Conservation (phyloP, 1,140 invertebrate species). For the Drosophila pachea region DNA sequence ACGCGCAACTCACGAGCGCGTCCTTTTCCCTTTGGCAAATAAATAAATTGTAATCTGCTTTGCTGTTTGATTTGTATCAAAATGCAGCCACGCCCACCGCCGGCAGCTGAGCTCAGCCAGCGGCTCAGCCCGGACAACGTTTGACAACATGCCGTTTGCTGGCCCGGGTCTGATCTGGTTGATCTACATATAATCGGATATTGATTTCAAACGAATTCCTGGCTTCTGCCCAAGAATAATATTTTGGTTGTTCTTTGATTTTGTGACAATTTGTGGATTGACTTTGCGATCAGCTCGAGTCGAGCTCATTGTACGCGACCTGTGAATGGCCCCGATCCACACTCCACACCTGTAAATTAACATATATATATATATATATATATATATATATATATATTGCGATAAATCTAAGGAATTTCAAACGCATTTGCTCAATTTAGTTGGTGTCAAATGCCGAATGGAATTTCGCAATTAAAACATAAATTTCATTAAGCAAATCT, state of each 20-base stretch:
- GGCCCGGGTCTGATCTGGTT: slow-evolving; percentile 44
- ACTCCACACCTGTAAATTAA: neutral
- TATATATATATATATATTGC: too few relatives aligned
- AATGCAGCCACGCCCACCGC: slow-evolving; percentile 65
- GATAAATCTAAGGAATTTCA: too few relatives aligned
- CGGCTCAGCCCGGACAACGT: slow-evolving; percentile 67
- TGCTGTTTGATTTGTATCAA: slow-evolving; percentile 75
- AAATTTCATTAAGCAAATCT: slow-evolving; percentile 24
- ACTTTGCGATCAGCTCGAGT: slow-evolving; percentile 44
- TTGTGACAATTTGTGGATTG: slow-evolving; percentile 74
- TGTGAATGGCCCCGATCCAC: neutral
- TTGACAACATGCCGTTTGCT: slow-evolving; percentile 74
- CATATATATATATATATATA: too few relatives aligned
- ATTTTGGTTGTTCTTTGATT: slow-evolving; percentile 74
- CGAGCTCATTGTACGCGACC: slow-evolving; percentile 28
- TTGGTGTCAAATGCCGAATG: neutral
- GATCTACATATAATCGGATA: slow-evolving; percentile 73
- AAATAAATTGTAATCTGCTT: slow-evolving; percentile 76
- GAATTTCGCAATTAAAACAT: slow-evolving; percentile 5
- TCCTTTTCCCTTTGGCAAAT: slow-evolving; percentile 47
- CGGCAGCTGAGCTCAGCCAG: slow-evolving; percentile 57
- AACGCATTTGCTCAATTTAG: too few relatives aligned
- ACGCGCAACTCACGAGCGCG: slow-evolving; percentile 52
- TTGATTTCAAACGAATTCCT: slow-evolving; percentile 57
- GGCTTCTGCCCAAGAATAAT: slow-evolving; percentile 43